Conservation (phyloP, 1,140 invertebrate genomes). For the Melitaea cinxia region DNA sequence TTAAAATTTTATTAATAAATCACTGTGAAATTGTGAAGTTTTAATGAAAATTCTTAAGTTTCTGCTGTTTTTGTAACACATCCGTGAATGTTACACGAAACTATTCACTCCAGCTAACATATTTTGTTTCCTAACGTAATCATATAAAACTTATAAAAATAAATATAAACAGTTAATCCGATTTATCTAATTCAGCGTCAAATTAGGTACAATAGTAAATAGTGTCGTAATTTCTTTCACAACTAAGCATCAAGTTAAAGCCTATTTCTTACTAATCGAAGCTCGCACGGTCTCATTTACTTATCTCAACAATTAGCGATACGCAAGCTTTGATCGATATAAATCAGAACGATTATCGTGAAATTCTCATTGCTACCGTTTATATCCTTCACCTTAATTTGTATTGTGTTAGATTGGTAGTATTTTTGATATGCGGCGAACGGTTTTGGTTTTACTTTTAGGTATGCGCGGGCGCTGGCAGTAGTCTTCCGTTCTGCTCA, state of each 20-base stretch:
- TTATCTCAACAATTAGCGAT: constrained; percentile 54
- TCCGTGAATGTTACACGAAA: background rate
- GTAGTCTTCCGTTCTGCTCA: constrained; percentile 69
- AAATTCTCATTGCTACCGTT: constrained; percentile 55
- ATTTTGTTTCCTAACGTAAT: constrained; percentile 10
- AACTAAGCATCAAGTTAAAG: constrained; percentile 1
- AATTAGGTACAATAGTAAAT: constrained; percentile 21
- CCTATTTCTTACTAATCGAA: constrained; percentile 3
- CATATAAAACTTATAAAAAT: too few species aligned
- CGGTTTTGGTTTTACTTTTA: constrained; percentile 64
- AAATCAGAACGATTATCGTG: constrained; percentile 53
- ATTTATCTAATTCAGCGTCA: constrained; percentile 25
- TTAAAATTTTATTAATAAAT: background rate
- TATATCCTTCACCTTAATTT: constrained; percentile 74
- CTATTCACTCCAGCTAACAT: background rate
- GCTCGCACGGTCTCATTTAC: constrained; percentile 63
- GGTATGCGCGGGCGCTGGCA: constrained; percentile 65
- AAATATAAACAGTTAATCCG: constrained; percentile 16
- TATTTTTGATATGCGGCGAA: constrained; percentile 58
- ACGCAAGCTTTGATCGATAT: background rate
- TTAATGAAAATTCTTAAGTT: too few species aligned
- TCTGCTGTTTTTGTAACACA: background rate
- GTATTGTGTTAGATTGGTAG: constrained; percentile 61
- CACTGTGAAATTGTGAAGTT: too few species aligned
- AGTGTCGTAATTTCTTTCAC: constrained; percentile 23